Evolutionary conservation across 2,113 vertebrate genomes (phyloP), one percentile per base, ranked within the genome.

Genomic region (Corynorhinus townsendii): DNA sequence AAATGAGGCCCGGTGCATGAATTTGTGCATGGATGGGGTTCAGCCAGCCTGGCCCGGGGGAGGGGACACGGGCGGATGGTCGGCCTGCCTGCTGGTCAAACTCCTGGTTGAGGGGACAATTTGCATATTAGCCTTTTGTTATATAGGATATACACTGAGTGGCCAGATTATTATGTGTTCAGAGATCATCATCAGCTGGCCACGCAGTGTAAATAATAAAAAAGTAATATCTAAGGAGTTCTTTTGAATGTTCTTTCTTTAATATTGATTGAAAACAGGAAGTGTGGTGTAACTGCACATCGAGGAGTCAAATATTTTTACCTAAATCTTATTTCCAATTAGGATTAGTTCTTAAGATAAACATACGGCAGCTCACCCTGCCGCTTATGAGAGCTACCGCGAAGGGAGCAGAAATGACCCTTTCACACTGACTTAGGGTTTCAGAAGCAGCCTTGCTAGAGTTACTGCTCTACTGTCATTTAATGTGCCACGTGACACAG

Each of bases 211-310:
- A 49, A 76, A 91, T 4, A 84, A 71, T 81, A 17, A 71, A 83
- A 9, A 49, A 79, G 82, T n/a, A 89, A 38, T 71, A 59, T 17
- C 38, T 84, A 64, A 87, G 28, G 7, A 71, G 10, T 73, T 95
- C 75, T 87, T 87, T 10, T 80, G 5, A 66, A 90, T 62, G 24
- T 38, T 68, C 11, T 75, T 54, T 38, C 5, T 75, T 56, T 68
- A 92, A 73, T 45, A 11, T 45, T 75, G 79, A 64, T 6, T 79
- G 26, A 77, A 94, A 93, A 28, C n/a, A 90, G 12, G 16, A 93
- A 59, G 22, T 71, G n/a, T 90, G 71, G 14, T 28, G 33, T 22
- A 69, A 33, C 6, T n/a, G 1, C 89, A 47, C 52, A 71, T 1
- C 40, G 56, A 33, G 66, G 85, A 49, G 79, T 45, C 45, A 92